phyloP scores from a whole-genome alignment of 2,888 invertebrate genomes.

The Eupithecia abbreviata region DNA sequence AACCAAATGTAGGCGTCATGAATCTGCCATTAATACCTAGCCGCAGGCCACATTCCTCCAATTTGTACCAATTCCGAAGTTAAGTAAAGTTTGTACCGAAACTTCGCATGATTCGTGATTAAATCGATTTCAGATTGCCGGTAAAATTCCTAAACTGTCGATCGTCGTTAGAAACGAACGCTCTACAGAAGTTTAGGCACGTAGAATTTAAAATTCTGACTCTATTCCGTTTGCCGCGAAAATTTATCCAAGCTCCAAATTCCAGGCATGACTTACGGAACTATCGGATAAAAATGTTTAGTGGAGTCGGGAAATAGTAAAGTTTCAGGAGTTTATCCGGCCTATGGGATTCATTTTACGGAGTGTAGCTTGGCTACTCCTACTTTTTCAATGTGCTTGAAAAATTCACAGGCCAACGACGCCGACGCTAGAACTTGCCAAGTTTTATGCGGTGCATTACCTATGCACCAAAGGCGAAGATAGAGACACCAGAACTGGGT shows the following conservation, averaged over 20 bases:
- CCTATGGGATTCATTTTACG: constrained; percentile 25
- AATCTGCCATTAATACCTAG: constrained; percentile 77
- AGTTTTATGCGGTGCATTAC: constrained; percentile 40
- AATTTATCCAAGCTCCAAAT: constrained; percentile 54
- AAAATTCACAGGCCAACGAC: constrained; percentile 6
- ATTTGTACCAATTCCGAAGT: constrained; percentile 80
- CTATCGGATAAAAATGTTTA: constrained; percentile 34
- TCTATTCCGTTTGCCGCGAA: constrained; percentile 60
- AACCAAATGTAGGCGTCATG: constrained; percentile 67
- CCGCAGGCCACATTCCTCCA: constrained; percentile 76
- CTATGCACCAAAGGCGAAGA: constrained; percentile 9
- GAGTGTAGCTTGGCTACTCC: constrained; percentile 14
- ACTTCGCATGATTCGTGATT: constrained; percentile 82
- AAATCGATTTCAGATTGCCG: constrained; percentile 81
- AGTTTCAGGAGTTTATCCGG: constrained; percentile 18
- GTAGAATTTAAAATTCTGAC: constrained; percentile 70
- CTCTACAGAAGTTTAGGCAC: constrained; percentile 65
- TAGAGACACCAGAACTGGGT: background rate
- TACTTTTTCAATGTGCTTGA: constrained; percentile 11
- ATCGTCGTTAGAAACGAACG: constrained; percentile 75
- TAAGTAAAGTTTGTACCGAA: constrained; percentile 74
- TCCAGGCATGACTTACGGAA: constrained; percentile 38
- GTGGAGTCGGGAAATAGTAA: constrained; percentile 30
- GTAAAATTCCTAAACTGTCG: constrained; percentile 76
- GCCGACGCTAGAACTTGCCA: constrained; percentile 5